Conservation (phyloP, 2,797 vertebrate genomes). For the Adelosebastes latens region DNA sequence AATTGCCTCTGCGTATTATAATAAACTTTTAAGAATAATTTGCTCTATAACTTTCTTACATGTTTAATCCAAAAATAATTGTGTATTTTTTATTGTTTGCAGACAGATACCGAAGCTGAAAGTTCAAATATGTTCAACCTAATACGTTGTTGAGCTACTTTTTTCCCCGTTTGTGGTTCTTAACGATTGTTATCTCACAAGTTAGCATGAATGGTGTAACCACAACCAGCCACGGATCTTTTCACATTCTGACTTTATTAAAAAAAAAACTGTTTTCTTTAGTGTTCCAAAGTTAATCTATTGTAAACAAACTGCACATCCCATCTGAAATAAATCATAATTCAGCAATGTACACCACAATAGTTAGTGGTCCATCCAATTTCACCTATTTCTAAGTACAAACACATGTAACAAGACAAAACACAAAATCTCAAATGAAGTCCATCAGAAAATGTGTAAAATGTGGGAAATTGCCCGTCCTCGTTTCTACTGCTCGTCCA, state of each 20-base stretch:
- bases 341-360: conserved; percentile 15
- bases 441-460: not conserved
- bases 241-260: conserved; percentile 37
- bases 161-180: not conserved
- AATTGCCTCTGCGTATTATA: too few species aligned
- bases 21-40: too few species aligned
- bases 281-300: conserved; percentile 13
- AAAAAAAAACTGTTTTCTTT: conserved; percentile 1
- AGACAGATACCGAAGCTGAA: not conserved
- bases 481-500: not conserved
- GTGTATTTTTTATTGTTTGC: too few species aligned
- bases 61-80: too few species aligned
- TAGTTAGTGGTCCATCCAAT: not conserved
- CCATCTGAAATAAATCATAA: conserved; percentile 17
- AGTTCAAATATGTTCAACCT: not conserved
- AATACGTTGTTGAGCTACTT: not conserved
- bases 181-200: not conserved
- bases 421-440: not conserved
- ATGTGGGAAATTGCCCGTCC: not conserved
- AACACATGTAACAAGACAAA: conserved; percentile 18
- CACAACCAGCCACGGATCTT: not conserved
- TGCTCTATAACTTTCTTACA: too few species aligned
- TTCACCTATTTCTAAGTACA: not conserved
- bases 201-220: not conserved
- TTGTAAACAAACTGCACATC: conserved; percentile 32